phyloP scores from a whole-genome alignment of 2,113 vertebrate genomes.

The Girardinichthys multiradiatus region DNA sequence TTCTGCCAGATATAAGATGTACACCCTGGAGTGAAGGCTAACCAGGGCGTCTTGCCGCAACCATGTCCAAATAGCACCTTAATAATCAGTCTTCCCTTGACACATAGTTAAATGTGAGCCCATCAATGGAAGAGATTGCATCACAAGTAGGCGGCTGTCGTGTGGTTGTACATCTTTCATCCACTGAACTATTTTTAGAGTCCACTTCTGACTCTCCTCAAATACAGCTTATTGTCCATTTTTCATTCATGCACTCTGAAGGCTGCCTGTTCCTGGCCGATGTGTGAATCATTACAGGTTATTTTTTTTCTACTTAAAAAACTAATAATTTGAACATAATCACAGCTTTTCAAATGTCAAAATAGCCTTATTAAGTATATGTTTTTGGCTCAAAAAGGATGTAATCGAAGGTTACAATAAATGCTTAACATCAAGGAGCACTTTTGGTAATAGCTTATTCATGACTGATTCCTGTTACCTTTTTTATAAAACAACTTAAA shows the following conservation, averaged over 20 bases:
- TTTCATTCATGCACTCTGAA: slow-evolving; percentile 8
- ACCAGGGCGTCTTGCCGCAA: background rate
- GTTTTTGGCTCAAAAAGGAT: too few relatives aligned
- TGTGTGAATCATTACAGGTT: slow-evolving; percentile 38
- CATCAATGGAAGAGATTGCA: slow-evolving; percentile 3
- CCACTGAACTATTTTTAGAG: slow-evolving; percentile 56
- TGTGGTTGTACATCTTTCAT: slow-evolving; percentile 9
- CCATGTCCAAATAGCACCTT: background rate
- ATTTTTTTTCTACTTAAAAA: slow-evolving; percentile 16
- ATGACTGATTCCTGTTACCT: too few relatives aligned
- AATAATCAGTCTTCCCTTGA: background rate
- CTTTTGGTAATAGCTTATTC: too few relatives aligned
- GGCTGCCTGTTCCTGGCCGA: slow-evolving; percentile 7
- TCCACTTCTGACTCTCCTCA: slow-evolving; percentile 24
- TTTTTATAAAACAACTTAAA: too few relatives aligned
- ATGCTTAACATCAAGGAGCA: too few relatives aligned
- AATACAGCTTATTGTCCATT: slow-evolving; percentile 33
- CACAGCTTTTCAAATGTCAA: slow-evolving; percentile 45
- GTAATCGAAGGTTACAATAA: too few relatives aligned
- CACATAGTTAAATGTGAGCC: background rate
- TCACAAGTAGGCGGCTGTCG: slow-evolving; percentile 35
- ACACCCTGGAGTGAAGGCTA: slow-evolving; percentile 11
- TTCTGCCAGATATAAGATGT: slow-evolving; percentile 10
- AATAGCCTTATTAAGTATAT: slow-evolving; percentile 33
- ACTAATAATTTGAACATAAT: slow-evolving; percentile 36